Percentiles rank a stretch among this genome's conserved stretches.
Conservation (phyloP, 2,888 invertebrate species). For the Meandrusa payeni region DNA sequence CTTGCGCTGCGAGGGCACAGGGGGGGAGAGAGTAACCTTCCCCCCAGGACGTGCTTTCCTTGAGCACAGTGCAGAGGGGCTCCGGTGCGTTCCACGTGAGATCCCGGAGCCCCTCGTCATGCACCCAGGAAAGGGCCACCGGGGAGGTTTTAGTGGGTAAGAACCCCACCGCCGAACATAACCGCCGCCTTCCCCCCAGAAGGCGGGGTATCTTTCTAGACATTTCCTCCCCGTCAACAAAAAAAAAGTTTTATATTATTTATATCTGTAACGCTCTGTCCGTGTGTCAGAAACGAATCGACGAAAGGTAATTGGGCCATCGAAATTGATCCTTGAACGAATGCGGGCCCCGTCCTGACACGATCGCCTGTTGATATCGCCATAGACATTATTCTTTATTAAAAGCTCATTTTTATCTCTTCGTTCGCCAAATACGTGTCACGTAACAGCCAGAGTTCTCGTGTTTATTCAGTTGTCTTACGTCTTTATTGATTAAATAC, state of each 20-base stretch:
- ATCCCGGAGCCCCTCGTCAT: too few species aligned
- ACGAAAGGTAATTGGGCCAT: slow-evolving; percentile 60
- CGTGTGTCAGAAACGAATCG: slow-evolving; percentile 41
- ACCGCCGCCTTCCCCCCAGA: too few species aligned
- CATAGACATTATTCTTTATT: slow-evolving; percentile 40
- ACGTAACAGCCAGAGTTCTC: slow-evolving; percentile 16
- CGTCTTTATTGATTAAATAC: slow-evolving; percentile 8
- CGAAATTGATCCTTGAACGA: slow-evolving; percentile 56
- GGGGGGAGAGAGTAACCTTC: too few species aligned
- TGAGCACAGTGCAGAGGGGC: too few species aligned
- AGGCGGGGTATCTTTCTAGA: too few species aligned
- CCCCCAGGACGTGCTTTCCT: too few species aligned
- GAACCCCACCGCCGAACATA: too few species aligned
- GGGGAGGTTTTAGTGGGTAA: not conserved
- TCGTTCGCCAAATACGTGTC: slow-evolving; percentile 9
- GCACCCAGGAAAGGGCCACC: too few species aligned
- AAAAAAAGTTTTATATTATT: too few species aligned
- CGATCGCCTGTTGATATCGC: slow-evolving; percentile 51
- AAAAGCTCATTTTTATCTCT: slow-evolving; percentile 32
- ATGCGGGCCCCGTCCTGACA: slow-evolving; percentile 53
- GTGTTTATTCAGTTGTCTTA: slow-evolving; percentile 18
- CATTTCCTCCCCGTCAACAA: not conserved
- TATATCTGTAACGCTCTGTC: too few species aligned
- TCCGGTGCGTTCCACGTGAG: too few species aligned
- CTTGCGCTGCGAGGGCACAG: too few species aligned